Evolutionary conservation across 2,888 invertebrate genomes (phyloP), one percentile per base, ranked within the genome.

Genomic region (Elmis aenea): DNA sequence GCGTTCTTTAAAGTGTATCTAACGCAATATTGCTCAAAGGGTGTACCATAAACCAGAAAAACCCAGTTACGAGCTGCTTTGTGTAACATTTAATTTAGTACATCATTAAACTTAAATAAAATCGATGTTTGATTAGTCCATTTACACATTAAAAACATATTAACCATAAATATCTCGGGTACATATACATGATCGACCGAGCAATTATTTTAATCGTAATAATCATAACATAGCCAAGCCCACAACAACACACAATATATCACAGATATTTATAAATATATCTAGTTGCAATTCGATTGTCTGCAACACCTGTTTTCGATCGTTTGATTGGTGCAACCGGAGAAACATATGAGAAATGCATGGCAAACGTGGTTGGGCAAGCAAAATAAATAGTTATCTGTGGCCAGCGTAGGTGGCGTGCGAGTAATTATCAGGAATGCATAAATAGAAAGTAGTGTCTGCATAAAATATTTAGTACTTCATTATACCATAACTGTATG

Each of bases 401-500:
- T 38, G 44, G 49, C 36, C 43, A 27, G 60, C 57, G 61, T 62
- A 61, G 61, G 61, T 60, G 61, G 58, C 51, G 48, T 49, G 51
- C 54, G 50, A 51, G 54, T 57, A 58, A 60, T 58, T 59, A 60
- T 54, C 54, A 57, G 58, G 59, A 59, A 58, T 61, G 55, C 57
- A 58, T 52, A 55, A 57, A 52, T 59, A 59, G 60, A 59, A 61
- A 61, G 61, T 58, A 53, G 58, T 51, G 51, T 33, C 27, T 33
- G 35, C 31, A 43, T 44, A 44, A 37, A 44, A 41, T 33, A 25
- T 32, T 27, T 29, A 28, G 23, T 31, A 41, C 40, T 41, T 40
- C 34, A 41, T 44, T 43, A 38, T 33, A 43, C 25, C n/a, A n/a
- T n/a, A n/a, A n/a, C n/a, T n/a, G n/a, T n/a, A n/a, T n/a, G n/a